phyloP scores from a whole-genome alignment of 2,113 vertebrate genomes.

The Cepphus grylle region DNA sequence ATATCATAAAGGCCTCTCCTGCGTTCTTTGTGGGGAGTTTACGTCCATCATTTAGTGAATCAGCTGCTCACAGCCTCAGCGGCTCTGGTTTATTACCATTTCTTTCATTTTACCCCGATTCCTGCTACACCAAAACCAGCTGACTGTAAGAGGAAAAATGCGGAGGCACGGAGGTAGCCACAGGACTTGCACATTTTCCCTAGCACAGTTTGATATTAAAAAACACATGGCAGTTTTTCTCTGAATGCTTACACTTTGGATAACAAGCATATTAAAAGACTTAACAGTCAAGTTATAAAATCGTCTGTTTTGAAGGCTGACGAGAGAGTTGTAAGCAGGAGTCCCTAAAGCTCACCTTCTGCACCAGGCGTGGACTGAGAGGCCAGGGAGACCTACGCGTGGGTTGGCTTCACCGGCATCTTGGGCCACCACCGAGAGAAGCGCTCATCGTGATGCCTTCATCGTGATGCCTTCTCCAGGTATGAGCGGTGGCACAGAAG shows the following conservation, averaged over 20 bases:
- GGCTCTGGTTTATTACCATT: background rate
- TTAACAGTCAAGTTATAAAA: background rate
- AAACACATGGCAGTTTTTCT: background rate
- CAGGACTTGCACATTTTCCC: background rate
- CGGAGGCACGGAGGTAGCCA: background rate
- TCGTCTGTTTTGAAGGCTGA: background rate
- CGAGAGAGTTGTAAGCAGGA: background rate
- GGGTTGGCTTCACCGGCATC: background rate
- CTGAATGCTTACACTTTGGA: background rate
- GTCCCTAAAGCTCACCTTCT: background rate
- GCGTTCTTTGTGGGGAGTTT: background rate
- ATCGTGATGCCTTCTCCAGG: background rate
- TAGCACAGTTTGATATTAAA: background rate
- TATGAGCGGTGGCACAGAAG: background rate
- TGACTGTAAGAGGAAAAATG: background rate
- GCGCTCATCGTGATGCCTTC: fast-evolving
- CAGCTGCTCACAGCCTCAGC: background rate
- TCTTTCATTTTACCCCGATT: background rate
- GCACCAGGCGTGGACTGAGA: background rate
- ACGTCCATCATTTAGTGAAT: background rate
- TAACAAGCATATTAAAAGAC: background rate
- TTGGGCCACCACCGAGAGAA: background rate
- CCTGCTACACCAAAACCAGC: background rate
- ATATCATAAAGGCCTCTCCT: background rate
- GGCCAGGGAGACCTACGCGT: fast-evolving